Base-by-base conservation (phyloP, 2,113 vertebrate genomes). In the Lathamus discolor region DNA sequence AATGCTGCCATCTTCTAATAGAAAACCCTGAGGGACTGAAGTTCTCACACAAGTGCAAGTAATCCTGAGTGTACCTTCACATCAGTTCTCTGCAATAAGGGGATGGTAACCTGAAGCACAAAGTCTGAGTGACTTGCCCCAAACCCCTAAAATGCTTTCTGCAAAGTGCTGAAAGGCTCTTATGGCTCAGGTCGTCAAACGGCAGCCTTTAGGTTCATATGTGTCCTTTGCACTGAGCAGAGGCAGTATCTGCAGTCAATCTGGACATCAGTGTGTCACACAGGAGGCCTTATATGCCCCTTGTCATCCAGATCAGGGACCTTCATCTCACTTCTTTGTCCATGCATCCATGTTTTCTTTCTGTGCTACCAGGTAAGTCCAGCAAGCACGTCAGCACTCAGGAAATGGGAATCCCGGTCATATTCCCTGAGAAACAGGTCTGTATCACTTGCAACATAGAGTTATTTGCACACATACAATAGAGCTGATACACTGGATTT, bases 391-490 rank as follows among this genome's bases (percentile, higher is more conserved):
- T 2, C 4, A 27, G 13, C 13, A 43, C 17, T 7, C 17, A 17
- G 23, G 23, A 87, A n/a, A 1, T 24, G 39, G 17, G 61, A 84
- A 72, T 33, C 8, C 31, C 39, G 44, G n/a, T 7, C 33, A 48
- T 20, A 37, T 39, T 17, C 13, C 48, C 28, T 22, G 41, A 66
- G 52, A 69, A 88, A 43, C 6, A 64, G 11, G 7, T 43, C 35
- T 44, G 29, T 29, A 13, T 18, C 68, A 7, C n/a, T 64, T 55
- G 25, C 28, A 55, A 7, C 10, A 7, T 1, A 19, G 25, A 66
- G 23, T 37, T 4, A 0, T 39, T 46, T 54, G 12, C 41, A 52
- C 19, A 9, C 0, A 6, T 15, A 20, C 4, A 29, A 6, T 18
- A 44, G 14, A 57, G 22, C 11, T 11, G 31, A 48, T n/a, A 35